Conservation (phyloP, 2,888 invertebrate species). For the Lissocephala sabroskyi region DNA sequence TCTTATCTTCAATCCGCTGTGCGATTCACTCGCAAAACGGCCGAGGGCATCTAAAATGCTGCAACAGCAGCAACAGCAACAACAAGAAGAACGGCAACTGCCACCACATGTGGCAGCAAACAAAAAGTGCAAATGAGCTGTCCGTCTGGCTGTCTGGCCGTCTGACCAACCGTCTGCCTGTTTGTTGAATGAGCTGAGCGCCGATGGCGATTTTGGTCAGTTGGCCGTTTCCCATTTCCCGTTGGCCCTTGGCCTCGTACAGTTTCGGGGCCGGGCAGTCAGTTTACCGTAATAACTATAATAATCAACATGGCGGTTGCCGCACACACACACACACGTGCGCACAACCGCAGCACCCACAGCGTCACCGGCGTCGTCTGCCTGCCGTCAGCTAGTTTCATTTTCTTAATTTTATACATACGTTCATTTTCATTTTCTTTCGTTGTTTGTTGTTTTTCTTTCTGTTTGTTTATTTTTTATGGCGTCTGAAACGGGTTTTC, state of each 20-base stretch:
- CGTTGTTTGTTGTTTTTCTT: constrained; percentile 15
- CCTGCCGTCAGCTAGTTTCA: constrained; percentile 28
- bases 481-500: too few species aligned
- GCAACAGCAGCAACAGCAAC: constrained; percentile 13
- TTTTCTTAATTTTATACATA: constrained; percentile 56
- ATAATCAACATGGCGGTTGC: constrained; percentile 47
- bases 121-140: too few species aligned
- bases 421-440: constrained; percentile 43
- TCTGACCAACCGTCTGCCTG: too few species aligned
- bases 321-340: constrained; percentile 13
- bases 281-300: constrained; percentile 49
- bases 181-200: too few species aligned
- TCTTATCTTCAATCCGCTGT: constrained; percentile 17
- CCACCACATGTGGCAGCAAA: too few species aligned
- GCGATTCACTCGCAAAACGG: neutral
- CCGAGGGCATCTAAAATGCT: constrained; percentile 26
- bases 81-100: too few species aligned
- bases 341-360: constrained; percentile 9
- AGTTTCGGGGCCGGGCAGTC: constrained; percentile 3
- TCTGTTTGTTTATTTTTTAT: constrained; percentile 8
- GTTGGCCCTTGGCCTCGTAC: too few species aligned
- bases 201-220: too few species aligned
- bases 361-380: too few species aligned
- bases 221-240: too few species aligned
- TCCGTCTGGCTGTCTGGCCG: too few species aligned